Evolutionary conservation across 2,888 invertebrate species (phyloP).

Genomic region (Strigamia maritima): DNA sequence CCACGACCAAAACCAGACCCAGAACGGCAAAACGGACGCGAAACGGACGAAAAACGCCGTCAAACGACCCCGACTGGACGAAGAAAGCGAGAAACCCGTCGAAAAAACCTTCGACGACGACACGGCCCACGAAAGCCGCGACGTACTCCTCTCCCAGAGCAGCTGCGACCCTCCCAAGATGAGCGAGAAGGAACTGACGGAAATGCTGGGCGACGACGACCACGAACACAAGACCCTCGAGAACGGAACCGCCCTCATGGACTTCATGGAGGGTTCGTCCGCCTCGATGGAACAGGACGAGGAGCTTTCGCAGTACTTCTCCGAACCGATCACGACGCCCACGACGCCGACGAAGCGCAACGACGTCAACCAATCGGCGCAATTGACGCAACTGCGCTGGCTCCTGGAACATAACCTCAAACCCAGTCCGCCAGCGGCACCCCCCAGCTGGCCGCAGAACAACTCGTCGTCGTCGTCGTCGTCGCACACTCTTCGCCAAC

Average conservation of each 20-base stretch:
- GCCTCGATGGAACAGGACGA: slow-evolving; percentile 72
- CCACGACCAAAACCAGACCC: neutral
- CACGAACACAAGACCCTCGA: neutral
- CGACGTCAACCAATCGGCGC: slow-evolving; percentile 40
- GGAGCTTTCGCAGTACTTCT: slow-evolving; percentile 78
- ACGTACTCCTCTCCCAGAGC: neutral
- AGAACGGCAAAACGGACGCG: neutral
- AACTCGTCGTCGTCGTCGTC: too few relatives aligned
- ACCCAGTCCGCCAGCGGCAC: neutral
- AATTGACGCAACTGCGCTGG: slow-evolving; percentile 70
- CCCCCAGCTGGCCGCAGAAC: neutral
- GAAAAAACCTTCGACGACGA: neutral
- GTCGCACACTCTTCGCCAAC: too few relatives aligned
- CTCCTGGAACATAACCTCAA: slow-evolving; percentile 65
- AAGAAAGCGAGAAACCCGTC: neutral
- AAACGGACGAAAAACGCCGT: neutral
- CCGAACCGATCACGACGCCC: slow-evolving; percentile 52
- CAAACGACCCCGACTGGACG: neutral
- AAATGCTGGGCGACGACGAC: neutral
- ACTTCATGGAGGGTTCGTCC: slow-evolving; percentile 72
- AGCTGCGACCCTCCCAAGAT: neutral
- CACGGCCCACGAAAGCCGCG: neutral
- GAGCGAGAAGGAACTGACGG: neutral
- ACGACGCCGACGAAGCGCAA: slow-evolving; percentile 42
- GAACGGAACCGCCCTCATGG: slow-evolving; percentile 62